These are phyloP conservation scores for Arctocebus calabarensis DNA, from an alignment of 2,797 vertebrate genomes.

Conservation along the genomic window DNA sequence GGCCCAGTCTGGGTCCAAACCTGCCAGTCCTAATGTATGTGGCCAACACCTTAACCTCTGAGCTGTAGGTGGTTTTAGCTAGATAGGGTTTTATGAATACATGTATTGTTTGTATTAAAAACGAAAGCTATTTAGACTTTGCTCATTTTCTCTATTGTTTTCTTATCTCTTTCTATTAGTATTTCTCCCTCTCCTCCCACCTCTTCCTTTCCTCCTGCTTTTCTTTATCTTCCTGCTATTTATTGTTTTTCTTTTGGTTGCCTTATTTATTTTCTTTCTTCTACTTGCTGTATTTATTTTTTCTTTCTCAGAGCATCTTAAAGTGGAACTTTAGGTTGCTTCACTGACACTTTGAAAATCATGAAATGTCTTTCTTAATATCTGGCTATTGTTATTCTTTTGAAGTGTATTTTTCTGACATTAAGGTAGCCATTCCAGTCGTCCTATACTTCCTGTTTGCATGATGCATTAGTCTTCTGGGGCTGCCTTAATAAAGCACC, in stretches of 20 bases:
- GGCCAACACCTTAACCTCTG: too few species aligned
- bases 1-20: too few species aligned
- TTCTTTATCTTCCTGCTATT: neutral
- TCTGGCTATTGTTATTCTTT: neutral
- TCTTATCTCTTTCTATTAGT: too few species aligned
- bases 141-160: constrained; percentile 2
- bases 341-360: neutral
- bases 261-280: neutral
- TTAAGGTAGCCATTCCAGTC: neutral
- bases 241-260: neutral
- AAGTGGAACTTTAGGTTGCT: neutral
- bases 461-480: neutral
- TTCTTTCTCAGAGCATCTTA: neutral
- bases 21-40: too few species aligned
- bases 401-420: neutral
- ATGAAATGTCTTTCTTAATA: neutral
- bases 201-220: too few species aligned
- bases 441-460: fast-evolving
- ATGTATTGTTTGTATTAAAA: too few species aligned
- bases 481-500: neutral
- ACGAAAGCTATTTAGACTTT: neutral
- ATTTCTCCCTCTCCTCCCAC: too few species aligned
- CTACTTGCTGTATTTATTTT: neutral
- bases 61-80: too few species aligned
- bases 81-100: neutral